These are phyloP conservation scores for Callipepla californica DNA, from an alignment of 2,113 vertebrate genomes.

Conservation along the genomic window DNA sequence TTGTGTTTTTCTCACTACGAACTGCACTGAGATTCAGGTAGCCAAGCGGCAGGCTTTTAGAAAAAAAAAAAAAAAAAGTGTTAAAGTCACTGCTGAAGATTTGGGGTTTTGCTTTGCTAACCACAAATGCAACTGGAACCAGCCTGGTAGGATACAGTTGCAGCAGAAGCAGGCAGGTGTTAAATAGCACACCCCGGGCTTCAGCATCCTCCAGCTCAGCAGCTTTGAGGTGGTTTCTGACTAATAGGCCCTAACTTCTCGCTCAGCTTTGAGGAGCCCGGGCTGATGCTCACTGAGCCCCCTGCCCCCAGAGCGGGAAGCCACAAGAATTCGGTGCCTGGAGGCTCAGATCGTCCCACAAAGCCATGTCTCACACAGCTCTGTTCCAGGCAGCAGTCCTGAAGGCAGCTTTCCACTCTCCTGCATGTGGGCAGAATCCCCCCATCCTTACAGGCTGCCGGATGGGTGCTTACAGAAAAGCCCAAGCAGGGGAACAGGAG, in stretches of 20 bases:
- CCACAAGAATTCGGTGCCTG: background rate
- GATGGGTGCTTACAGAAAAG: background rate
- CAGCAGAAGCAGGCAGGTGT: slow-evolving; percentile 58
- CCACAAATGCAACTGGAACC: slow-evolving; percentile 63
- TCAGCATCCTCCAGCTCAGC: background rate
- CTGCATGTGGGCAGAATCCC: slow-evolving; percentile 13
- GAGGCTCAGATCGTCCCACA: background rate
- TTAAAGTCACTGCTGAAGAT: slow-evolving; percentile 20
- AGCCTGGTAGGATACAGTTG: slow-evolving; percentile 42
- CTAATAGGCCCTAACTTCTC: slow-evolving; percentile 40
- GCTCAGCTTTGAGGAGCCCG: slow-evolving; percentile 56
- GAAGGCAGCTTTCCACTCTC: slow-evolving; percentile 22
- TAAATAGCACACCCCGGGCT: slow-evolving; percentile 34
- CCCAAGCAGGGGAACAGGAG: background rate
- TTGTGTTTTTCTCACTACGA: background rate
- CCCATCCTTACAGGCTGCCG: background rate
- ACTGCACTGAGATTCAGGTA: background rate
- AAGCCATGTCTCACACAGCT: background rate
- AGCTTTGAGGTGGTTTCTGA: slow-evolving; percentile 72
- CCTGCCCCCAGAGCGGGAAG: background rate
- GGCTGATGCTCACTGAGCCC: background rate
- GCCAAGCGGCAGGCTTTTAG: background rate
- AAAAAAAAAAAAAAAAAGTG: background rate
- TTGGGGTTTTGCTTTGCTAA: slow-evolving; percentile 53
- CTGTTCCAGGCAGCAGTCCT: background rate